Percentiles rank a stretch among this genome's conserved stretches.
Conservation (phyloP, 2,113 vertebrate species). For the Brienomyrus longianalis region DNA sequence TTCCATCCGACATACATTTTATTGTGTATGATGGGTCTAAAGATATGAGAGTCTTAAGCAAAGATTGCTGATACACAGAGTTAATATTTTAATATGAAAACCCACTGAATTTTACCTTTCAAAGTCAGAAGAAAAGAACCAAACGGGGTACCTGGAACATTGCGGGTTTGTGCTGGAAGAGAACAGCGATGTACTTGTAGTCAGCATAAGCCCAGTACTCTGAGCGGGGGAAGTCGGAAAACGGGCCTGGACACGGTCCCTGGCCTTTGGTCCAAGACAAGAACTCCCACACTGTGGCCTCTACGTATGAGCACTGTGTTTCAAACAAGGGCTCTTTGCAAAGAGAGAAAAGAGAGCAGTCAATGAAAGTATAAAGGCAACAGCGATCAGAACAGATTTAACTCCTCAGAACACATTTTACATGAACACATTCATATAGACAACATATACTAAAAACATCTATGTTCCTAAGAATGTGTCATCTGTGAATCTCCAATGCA, state of each 20-base stretch:
- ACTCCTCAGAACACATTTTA: background rate
- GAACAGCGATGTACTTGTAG: slow-evolving; percentile 82
- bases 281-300: slow-evolving; percentile 76
- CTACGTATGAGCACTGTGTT: slow-evolving; percentile 73
- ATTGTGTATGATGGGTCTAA: background rate
- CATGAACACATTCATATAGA: background rate
- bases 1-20: background rate
- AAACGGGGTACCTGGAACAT: slow-evolving; percentile 75
- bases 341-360: background rate
- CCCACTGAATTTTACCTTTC: background rate
- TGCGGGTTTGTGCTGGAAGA: slow-evolving; percentile 75
- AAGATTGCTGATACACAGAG: background rate
- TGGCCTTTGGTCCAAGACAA: slow-evolving; percentile 65
- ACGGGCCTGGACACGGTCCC: slow-evolving; percentile 54
- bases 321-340: slow-evolving; percentile 81
- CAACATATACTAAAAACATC: background rate
- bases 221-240: slow-evolving; percentile 61
- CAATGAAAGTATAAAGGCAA: background rate
- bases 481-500: background rate
- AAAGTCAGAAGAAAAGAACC: background rate
- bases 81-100: background rate
- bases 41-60: background rate
- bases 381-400: background rate
- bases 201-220: slow-evolving; percentile 93
- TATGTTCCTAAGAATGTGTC: background rate